Conservation (phyloP, 2,797 vertebrate species). For the Martes flavigula region DNA sequence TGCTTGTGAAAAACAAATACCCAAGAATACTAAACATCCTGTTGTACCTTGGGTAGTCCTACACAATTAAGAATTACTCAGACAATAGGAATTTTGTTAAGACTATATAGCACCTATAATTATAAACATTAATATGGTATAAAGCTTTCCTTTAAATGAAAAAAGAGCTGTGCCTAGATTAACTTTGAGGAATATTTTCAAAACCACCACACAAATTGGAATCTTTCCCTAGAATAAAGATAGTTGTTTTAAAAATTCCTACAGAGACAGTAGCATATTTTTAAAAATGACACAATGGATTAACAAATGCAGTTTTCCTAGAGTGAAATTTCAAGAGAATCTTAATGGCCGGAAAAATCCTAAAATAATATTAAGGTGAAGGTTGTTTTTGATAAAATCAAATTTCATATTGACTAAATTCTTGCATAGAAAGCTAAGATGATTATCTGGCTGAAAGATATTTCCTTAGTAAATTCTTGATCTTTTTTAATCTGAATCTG, state of each 20-base stretch:
- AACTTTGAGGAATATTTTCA: background rate
- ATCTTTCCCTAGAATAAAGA: background rate
- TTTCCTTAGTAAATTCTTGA: background rate
- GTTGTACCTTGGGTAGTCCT: accelerated
- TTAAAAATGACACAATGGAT: background rate
- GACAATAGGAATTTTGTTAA: background rate
- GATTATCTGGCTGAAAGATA: background rate
- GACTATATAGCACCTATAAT: accelerated
- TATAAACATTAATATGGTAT: background rate
- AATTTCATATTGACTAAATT: background rate
- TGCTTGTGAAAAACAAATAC: background rate
- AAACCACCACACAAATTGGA: background rate
- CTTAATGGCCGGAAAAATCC: background rate
- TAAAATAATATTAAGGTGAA: background rate
- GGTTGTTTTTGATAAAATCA: background rate
- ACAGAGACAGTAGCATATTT: background rate
- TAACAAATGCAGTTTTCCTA: background rate
- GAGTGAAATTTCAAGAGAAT: background rate
- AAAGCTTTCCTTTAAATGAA: background rate
- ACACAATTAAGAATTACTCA: background rate
- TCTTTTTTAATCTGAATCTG: background rate
- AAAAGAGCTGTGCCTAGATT: background rate
- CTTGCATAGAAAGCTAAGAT: background rate
- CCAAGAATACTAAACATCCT: background rate
- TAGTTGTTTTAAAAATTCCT: background rate